Percentiles rank a stretch among this genome's conserved stretches.
phyloP scores from a whole-genome alignment of 1,140 invertebrate species.

The Drosophila sulfurigaster region DNA sequence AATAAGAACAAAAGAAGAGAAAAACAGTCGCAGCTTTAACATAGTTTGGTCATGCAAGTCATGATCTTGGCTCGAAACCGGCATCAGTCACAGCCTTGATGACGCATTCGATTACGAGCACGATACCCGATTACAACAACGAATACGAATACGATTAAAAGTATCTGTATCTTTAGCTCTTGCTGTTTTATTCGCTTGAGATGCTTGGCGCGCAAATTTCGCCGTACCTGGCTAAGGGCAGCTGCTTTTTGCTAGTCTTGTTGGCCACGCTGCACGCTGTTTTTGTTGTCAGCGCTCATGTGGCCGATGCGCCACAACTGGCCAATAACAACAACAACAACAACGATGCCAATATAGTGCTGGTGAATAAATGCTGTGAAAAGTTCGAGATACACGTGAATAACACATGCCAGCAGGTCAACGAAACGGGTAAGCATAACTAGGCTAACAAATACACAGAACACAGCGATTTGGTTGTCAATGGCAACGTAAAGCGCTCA shows the following conservation, averaged over 20 bases:
- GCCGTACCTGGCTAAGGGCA: constrained; percentile 51
- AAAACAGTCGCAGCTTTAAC: constrained; percentile 18
- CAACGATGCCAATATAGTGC: constrained; percentile 50
- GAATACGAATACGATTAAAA: constrained; percentile 27
- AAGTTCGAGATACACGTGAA: constrained; percentile 89
- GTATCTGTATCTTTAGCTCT: constrained; percentile 36
- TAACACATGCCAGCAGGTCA: constrained; percentile 87
- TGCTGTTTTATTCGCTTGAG: constrained; percentile 39
- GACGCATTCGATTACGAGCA: constrained; percentile 67
- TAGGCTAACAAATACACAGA: not conserved
- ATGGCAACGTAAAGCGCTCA: constrained; percentile 31
- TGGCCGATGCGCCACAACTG: constrained; percentile 30
- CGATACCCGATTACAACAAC: not conserved
- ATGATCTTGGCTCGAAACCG: constrained; percentile 76
- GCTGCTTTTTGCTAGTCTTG: constrained; percentile 46
- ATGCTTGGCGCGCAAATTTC: constrained; percentile 76
- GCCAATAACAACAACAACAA: not conserved
- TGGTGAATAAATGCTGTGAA: constrained; percentile 92
- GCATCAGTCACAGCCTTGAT: constrained; percentile 66
- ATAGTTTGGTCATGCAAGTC: constrained; percentile 60
- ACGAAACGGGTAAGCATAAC: constrained; percentile 85
- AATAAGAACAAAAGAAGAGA: not conserved
- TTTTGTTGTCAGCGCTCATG: constrained; percentile 44
- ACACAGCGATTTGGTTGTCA: constrained; percentile 36
- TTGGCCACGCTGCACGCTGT: constrained; percentile 10